Evolutionary conservation across 2,113 vertebrate genomes (phyloP).

Genomic region (Coregonus clupeaformis): DNA sequence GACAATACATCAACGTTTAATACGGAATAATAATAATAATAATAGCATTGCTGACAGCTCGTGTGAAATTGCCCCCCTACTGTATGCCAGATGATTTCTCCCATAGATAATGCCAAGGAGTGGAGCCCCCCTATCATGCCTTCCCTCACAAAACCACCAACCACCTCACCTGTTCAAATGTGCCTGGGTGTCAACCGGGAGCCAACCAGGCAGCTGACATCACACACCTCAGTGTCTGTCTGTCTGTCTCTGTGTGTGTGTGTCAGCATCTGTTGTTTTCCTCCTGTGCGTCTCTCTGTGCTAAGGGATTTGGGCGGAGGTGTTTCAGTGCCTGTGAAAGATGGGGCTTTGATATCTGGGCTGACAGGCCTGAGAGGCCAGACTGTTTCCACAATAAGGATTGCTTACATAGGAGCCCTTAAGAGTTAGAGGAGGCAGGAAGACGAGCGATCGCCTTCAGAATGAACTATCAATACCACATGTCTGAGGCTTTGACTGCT

Average conservation of each 20-base stretch:
- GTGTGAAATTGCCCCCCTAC: conserved; percentile 43
- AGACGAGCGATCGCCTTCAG: conserved; percentile 49
- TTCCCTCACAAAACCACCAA: conserved; percentile 20
- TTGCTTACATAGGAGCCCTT: conserved; percentile 64
- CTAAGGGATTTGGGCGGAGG: conserved; percentile 9
- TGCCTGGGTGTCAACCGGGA: conserved; percentile 18
- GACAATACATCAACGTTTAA: conserved; percentile 72
- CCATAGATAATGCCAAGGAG: conserved; percentile 56
- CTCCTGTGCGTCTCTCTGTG: conserved; percentile 38
- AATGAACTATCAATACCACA: conserved; percentile 73
- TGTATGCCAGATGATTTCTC: conserved; percentile 47
- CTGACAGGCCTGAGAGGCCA: conserved; percentile 47
- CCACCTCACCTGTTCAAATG: conserved; percentile 58
- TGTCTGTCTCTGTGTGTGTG: not conserved
- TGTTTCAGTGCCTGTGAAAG: conserved; percentile 48
- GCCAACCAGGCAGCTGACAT: conserved; percentile 51
- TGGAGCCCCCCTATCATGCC: conserved; percentile 33
- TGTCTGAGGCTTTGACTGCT: conserved; percentile 61
- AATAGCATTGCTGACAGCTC: conserved; percentile 65
- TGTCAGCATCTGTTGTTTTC: conserved; percentile 56
- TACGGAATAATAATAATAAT: conserved; percentile 63
- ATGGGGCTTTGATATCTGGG: conserved; percentile 44
- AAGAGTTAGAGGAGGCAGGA: conserved; percentile 56
- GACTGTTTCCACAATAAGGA: conserved; percentile 50
- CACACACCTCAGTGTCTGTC: conserved; percentile 23